Base-by-base conservation (phyloP, 2,113 vertebrate species). In the Myotis yumanensis region DNA sequence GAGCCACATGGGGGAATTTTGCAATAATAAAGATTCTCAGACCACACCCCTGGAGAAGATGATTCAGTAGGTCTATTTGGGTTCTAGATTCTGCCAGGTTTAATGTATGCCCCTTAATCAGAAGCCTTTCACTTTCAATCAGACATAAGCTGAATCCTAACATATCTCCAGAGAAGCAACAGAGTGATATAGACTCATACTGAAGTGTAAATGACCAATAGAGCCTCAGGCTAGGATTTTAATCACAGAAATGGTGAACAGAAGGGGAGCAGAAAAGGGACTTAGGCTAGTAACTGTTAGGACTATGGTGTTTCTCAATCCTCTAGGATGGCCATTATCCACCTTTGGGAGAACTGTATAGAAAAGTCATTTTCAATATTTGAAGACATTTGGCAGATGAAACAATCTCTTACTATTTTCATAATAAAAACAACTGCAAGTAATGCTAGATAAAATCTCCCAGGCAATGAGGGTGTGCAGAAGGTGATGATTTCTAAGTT, bases 351-450 rank as follows among this genome's bases (percentile, higher is more conserved):
- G 40, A 93, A 57, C 4, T 71, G 5, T 35, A 35, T 20, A 57
- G 46, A 59, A 96, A 91, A 84, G 35, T 77, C 17, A 87, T 81
- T 94, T 86, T 87, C 62, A 92, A 46, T 88, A 85, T 76, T 88
- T 51, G 30, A 93, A 94, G 85, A 62, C 43, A 87, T 77, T 89
- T 92, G 69, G 15, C n/a, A 82, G 95, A 91, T 93, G 64, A 92
- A 94, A 59, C 32, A 92, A 7, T 72, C 15, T 5, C 12, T 95
- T 66, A 82, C 37, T 71, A 87, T 80, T 92, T 86, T 87, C 40
- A n/a, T 72, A 68, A 82, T 76, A 15, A 88, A 95, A 85, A 89
- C 28, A 86, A 69, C 14, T 48, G 4, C 14, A 90, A 46, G 40
- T 82, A 86, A 81, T 94, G 22, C 40, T 82, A 89, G 73, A 46